Percentiles rank a stretch among this genome's conserved stretches.
Conservation (phyloP, 2,113 vertebrate species). For the Ptychochromis oligacanthus region DNA sequence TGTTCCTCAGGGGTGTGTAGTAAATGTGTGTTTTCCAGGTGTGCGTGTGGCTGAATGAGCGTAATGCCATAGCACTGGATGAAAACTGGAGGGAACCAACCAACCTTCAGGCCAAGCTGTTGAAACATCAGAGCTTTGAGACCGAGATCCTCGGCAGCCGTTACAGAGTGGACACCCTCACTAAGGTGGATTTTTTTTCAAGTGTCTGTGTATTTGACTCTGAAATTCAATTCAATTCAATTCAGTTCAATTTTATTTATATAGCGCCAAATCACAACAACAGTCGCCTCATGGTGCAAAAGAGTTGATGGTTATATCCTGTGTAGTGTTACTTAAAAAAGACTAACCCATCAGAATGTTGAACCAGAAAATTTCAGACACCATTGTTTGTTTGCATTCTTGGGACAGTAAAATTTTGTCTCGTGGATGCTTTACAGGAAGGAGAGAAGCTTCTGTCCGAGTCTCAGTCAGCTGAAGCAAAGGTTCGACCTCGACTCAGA, state of each 20-base stretch:
- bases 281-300: no score
- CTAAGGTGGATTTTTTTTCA: slow-evolving; percentile 51
- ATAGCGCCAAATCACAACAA: no score
- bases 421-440: slow-evolving; percentile 74
- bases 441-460: slow-evolving; percentile 82
- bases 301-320: not conserved
- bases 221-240: no score
- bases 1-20: not conserved
- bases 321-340: not conserved
- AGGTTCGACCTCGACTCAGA: slow-evolving; percentile 79
- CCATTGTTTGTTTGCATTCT: not conserved
- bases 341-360: rapidly evolving
- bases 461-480: slow-evolving; percentile 70
- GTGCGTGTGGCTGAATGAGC: slow-evolving; percentile 87
- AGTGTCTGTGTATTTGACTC: not conserved
- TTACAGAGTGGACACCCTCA: slow-evolving; percentile 77
- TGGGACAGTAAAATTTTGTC: not conserved
- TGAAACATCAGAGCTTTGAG: slow-evolving; percentile 87
- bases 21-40: slow-evolving; percentile 72
- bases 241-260: no score
- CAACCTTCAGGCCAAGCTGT: slow-evolving; percentile 85
- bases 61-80: slow-evolving; percentile 84
- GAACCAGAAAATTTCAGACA: no score
- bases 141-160: slow-evolving; percentile 84
- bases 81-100: slow-evolving; percentile 86